Evolutionary conservation across 1,140 invertebrate species (phyloP).

Genomic region (Homalodisca vitripennis): DNA sequence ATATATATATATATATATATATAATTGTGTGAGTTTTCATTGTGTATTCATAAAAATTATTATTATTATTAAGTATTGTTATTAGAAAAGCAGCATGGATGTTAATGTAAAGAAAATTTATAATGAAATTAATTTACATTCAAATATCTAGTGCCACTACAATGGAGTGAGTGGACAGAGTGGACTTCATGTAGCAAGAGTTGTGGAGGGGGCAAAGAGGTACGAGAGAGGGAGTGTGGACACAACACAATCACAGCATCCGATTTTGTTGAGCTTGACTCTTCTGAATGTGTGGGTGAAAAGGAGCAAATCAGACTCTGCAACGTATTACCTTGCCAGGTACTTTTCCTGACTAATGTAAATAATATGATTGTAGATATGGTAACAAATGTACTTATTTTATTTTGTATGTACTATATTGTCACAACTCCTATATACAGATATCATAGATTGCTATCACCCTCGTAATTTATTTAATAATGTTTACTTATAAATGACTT

Average conservation of each 20-base stretch:
- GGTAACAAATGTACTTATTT: too few relatives aligned
- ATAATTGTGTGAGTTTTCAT: too few relatives aligned
- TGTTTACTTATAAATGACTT: too few relatives aligned
- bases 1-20: too few relatives aligned
- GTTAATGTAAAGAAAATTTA: background rate
- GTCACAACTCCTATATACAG: too few relatives aligned
- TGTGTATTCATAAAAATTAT: too few relatives aligned
- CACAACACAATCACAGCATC: background rate
- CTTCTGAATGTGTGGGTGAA: constrained; percentile 19
- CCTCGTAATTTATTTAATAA: too few relatives aligned
- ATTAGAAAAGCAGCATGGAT: too few relatives aligned
- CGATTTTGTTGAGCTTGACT: constrained; percentile 14
- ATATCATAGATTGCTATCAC: too few relatives aligned
- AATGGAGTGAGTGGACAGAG: constrained; percentile 28
- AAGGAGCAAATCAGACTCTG: constrained; percentile 8
- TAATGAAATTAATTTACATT: background rate
- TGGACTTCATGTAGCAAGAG: constrained; percentile 28
- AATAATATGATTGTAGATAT: too few relatives aligned
- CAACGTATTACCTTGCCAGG: constrained; percentile 26
- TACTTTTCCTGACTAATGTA: background rate
- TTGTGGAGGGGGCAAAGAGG: constrained; percentile 27
- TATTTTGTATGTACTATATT: too few relatives aligned
- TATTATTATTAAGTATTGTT: too few relatives aligned
- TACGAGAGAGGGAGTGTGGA: constrained; percentile 18
- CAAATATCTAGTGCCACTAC: constrained; percentile 26